phyloP scores from a whole-genome alignment of 2,888 invertebrate species.

The Tryphoninae sp. region DNA sequence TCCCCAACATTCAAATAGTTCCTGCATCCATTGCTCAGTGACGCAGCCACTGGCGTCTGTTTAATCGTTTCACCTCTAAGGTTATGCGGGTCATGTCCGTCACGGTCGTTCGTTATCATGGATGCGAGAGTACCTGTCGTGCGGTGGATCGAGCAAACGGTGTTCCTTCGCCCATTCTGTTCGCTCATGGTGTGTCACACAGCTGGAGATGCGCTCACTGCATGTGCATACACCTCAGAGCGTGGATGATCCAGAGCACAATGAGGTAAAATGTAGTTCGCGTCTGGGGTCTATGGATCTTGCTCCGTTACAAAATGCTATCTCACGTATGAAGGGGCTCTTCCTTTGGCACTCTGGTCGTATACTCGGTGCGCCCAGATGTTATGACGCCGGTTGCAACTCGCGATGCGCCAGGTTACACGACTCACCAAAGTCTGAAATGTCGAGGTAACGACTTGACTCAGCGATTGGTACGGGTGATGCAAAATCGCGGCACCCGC shows the following conservation, averaged over 20 bases:
- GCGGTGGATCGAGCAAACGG: constrained; percentile 52
- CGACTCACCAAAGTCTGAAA: constrained; percentile 33
- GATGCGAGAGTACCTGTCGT: constrained; percentile 71
- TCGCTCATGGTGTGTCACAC: neutral
- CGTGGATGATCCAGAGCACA: constrained; percentile 72
- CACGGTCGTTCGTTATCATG: constrained; percentile 71
- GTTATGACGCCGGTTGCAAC: constrained; percentile 23
- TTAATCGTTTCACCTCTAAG: constrained; percentile 1
- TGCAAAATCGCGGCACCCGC: constrained; percentile 74
- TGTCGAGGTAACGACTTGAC: constrained; percentile 71
- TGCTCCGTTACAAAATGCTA: constrained; percentile 17
- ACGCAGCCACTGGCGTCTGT: no score
- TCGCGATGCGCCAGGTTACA: constrained; percentile 55
- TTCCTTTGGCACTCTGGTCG: constrained; percentile 10
- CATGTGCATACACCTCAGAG: constrained; percentile 48
- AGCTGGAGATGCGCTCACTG: constrained; percentile 11
- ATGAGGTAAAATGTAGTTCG: constrained; percentile 71
- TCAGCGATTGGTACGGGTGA: constrained; percentile 72
- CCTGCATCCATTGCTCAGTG: no score
- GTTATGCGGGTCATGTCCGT: constrained; percentile 13
- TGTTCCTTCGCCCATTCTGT: constrained; percentile 17
- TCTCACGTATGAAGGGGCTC: constrained; percentile 14
- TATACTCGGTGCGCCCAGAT: constrained; percentile 14
- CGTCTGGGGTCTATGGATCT: constrained; percentile 57
- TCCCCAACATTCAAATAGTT: no score